Conservation (phyloP, 2,797 vertebrate genomes). For the Cryptoblepharus egeriae region DNA sequence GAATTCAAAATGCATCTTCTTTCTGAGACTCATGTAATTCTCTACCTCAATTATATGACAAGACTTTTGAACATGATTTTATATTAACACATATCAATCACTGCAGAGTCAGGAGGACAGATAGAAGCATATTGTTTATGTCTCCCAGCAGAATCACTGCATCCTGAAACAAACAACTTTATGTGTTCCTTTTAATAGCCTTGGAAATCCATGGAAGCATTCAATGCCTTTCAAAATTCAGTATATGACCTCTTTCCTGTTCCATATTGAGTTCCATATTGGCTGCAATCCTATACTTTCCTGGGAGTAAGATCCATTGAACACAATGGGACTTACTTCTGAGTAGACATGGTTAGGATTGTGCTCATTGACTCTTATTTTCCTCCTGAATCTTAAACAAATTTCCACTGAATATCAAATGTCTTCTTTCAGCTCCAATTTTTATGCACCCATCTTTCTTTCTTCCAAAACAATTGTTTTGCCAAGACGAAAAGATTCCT, state of each 20-base stretch:
- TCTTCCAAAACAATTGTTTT: neutral
- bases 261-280: too few relatives aligned
- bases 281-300: too few relatives aligned
- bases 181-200: conserved; percentile 22
- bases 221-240: neutral
- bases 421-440: neutral
- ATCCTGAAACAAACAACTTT: neutral
- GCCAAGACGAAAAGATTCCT: neutral
- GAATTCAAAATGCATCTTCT: conserved; percentile 15
- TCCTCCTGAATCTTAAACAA: neutral
- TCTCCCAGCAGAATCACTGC: neutral
- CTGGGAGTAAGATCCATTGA: too few relatives aligned
- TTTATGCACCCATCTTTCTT: neutral
- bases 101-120: conserved; percentile 15
- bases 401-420: neutral
- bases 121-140: neutral
- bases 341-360: too few relatives aligned
- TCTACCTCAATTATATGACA: conserved; percentile 19
- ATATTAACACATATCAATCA: conserved; percentile 36
- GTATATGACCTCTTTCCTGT: neutral
- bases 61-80: conserved; percentile 42
- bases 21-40: conserved; percentile 18
- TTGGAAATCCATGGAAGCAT: conserved; percentile 3
- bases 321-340: too few relatives aligned
- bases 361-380: neutral